Conservation (phyloP, 1,140 invertebrate genomes). For the Zophobas morio region DNA sequence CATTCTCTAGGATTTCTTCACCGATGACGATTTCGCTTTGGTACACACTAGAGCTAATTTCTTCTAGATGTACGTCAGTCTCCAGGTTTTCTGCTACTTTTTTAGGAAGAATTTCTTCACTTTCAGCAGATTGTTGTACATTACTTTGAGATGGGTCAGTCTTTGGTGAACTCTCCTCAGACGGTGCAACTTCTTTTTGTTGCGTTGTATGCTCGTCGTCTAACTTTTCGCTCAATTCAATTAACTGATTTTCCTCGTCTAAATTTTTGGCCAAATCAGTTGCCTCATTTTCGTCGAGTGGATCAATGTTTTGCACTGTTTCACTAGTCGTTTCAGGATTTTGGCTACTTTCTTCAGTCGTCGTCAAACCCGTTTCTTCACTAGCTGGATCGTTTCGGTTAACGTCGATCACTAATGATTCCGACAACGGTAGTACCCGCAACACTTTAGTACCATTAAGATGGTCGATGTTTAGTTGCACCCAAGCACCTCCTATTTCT, state of each 20-base stretch:
- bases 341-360: not conserved
- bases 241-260: not conserved
- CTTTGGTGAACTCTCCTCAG: too few relatives aligned
- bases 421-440: slow-evolving; percentile 59
- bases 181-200: too few relatives aligned
- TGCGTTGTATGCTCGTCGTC: too few relatives aligned
- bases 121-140: too few relatives aligned
- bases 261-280: too few relatives aligned
- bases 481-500: slow-evolving; percentile 61
- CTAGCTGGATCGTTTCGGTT: slow-evolving; percentile 57
- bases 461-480: slow-evolving; percentile 61
- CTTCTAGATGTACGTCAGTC: not conserved
- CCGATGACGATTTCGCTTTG: slow-evolving; percentile 4
- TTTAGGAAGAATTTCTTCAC: not conserved
- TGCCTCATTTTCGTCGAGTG: too few relatives aligned
- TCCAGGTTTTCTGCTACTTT: too few relatives aligned
- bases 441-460: slow-evolving; percentile 63
- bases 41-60: not conserved
- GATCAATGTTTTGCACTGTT: too few relatives aligned
- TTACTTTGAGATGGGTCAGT: too few relatives aligned
- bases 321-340: too few relatives aligned
- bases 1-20: slow-evolving; percentile 35
- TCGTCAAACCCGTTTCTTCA: not conserved
- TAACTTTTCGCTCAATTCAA: not conserved
- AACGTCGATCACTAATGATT: slow-evolving; percentile 57